Conservation (phyloP, 2,113 vertebrate genomes). For the Solea solea region DNA sequence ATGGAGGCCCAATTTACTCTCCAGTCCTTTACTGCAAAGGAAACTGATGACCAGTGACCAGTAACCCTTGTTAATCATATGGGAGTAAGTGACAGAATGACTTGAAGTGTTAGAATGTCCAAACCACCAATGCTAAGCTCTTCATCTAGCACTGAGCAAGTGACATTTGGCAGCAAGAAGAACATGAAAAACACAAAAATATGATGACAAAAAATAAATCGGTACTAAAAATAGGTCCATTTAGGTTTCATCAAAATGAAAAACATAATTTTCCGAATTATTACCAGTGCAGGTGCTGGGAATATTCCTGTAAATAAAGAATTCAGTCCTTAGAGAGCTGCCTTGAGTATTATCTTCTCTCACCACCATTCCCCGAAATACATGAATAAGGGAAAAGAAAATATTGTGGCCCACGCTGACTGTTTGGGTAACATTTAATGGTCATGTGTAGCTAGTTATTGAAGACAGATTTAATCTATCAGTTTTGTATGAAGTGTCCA, state of each 20-base stretch:
- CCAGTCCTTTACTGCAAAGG: slow-evolving; percentile 48
- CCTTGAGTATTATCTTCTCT: slow-evolving; percentile 34
- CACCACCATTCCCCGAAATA: neutral
- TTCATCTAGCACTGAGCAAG: neutral
- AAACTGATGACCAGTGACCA: slow-evolving; percentile 23
- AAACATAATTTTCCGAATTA: slow-evolving; percentile 36
- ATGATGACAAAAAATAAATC: slow-evolving; percentile 8
- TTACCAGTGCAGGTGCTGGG: slow-evolving; percentile 22
- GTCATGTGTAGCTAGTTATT: slow-evolving; percentile 4
- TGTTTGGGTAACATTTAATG: neutral
- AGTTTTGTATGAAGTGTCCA: slow-evolving; percentile 7
- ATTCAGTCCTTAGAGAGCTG: slow-evolving; percentile 26
- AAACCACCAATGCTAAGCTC: slow-evolving; percentile 4
- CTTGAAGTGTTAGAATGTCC: slow-evolving; percentile 32
- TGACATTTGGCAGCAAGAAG: slow-evolving; percentile 12
- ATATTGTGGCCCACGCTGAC: neutral
- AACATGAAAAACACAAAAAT: slow-evolving; percentile 16
- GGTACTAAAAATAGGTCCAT: slow-evolving; percentile 3
- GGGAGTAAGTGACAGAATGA: slow-evolving; percentile 25
- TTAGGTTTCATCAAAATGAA: slow-evolving; percentile 21
- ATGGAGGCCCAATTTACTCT: slow-evolving; percentile 51
- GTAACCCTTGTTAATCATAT: slow-evolving; percentile 12
- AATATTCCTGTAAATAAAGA: slow-evolving; percentile 20
- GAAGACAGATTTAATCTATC: slow-evolving; percentile 2
- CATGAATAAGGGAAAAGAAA: slow-evolving; percentile 1